Percentiles rank a stretch among this genome's conserved stretches.
These are phyloP conservation scores for Epinephelus fuscoguttatus DNA, from an alignment of 2,113 vertebrate genomes.

Conservation along the genomic window DNA sequence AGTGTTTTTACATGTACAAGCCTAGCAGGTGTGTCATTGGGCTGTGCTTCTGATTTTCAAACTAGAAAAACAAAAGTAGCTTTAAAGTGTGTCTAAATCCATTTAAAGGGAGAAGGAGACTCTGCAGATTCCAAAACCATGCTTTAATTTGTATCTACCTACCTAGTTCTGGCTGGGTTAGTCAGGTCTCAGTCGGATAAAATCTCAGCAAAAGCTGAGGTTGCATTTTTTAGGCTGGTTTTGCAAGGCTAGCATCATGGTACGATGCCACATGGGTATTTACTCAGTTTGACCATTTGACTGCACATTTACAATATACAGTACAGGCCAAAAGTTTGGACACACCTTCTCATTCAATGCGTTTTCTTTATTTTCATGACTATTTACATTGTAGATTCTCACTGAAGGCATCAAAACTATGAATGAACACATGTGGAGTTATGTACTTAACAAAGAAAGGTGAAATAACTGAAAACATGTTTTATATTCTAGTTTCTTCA, in stretches of 20 bases:
- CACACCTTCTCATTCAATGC: no score
- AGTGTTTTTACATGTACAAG: neutral
- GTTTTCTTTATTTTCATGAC: no score
- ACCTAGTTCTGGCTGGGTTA: neutral
- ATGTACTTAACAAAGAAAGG: no score
- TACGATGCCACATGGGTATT: neutral
- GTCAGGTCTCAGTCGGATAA: neutral
- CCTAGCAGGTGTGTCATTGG: neutral
- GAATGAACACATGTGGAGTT: no score
- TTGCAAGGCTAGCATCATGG: neutral
- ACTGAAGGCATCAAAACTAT: no score
- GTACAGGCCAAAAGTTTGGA: no score
- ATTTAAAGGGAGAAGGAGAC: neutral
- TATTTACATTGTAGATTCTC: no score
- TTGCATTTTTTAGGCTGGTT: neutral
- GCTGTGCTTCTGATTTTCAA: neutral
- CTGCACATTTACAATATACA: neutral
- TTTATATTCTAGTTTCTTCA: no score
- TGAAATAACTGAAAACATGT: no score
- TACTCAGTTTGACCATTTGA: no score
- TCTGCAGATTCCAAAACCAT: neutral
- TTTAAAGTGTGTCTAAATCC: neutral
- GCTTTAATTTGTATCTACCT: neutral
- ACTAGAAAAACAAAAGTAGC: neutral
- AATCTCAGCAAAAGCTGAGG: neutral